phyloP scores from a whole-genome alignment of 1,140 invertebrate genomes.

The Rhopalosiphum maidis region DNA sequence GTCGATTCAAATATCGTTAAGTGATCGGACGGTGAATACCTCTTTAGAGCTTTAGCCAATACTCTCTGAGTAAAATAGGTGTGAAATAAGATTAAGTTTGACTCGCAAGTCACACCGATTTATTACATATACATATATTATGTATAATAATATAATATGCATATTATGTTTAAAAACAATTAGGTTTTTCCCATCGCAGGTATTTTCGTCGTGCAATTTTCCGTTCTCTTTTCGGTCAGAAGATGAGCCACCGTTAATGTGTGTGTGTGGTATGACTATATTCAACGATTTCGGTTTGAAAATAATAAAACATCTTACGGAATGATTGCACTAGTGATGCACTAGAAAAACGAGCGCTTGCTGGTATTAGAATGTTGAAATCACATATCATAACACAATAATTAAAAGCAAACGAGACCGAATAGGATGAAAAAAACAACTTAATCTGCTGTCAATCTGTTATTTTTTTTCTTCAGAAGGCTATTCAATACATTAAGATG shows the following conservation, averaged over 20 bases:
- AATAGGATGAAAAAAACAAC: background rate
- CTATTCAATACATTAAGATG: background rate
- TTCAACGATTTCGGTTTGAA: background rate
- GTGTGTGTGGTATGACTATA: background rate
- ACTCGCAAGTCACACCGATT: background rate
- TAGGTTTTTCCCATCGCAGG: background rate
- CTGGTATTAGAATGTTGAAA: background rate
- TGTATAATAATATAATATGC: too few relatives aligned
- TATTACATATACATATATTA: background rate
- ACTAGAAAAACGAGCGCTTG: background rate
- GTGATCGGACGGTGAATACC: background rate
- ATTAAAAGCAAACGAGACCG: conserved; percentile 40
- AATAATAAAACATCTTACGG: background rate
- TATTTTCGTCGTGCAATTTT: background rate
- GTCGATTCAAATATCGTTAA: background rate
- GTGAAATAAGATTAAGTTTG: background rate
- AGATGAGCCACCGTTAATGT: too few relatives aligned
- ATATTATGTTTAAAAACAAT: background rate
- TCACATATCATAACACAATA: conserved; percentile 18
- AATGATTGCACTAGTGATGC: background rate
- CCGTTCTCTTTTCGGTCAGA: background rate
- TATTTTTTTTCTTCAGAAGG: background rate
- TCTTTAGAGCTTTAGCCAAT: background rate
- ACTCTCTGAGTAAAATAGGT: background rate
- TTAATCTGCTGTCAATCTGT: conserved; percentile 45